Base-by-base conservation (phyloP, 2,888 invertebrate genomes). In the Nomada lathburiana region DNA sequence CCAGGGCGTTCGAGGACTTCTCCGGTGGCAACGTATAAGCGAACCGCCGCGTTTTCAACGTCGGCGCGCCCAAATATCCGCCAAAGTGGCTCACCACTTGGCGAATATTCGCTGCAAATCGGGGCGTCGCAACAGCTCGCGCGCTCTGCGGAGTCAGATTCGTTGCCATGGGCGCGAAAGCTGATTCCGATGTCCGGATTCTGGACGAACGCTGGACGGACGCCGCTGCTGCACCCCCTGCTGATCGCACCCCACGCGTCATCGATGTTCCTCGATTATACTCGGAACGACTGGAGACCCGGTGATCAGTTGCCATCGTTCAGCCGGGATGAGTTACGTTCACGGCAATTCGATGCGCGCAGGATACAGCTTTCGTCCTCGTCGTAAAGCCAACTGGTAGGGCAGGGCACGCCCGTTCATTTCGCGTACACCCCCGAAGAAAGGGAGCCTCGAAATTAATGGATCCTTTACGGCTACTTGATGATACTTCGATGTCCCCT, bases 131-230 rank as follows among this genome's bases (percentile, higher is more conserved):
- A 3, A 3, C 47, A 13, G 16, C 13, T 60, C 62, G 26, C 57
- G 42, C 60, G 70, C 79, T 80, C 77, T 47, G 72, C 69, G 80
- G 80, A 88, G 88, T 83, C 82, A 82, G 82, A 88, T 88, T 88
- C 84, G 87, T 88, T 80, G 84, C 65, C 78, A 69, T 67, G 77
- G 86, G 75, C 81, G 84, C 88, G 88, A 87, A 13, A 16, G 87
- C 88, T 83, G 87, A 88, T 87, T 88, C 81, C 74, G 72, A 26
- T 53, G 82, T 75, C 73, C 70, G 70, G 26, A 55, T 57, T 73
- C 73, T 68, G 72, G 26, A 52, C 60, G 65, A 68, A 55, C 47
- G 67, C 59, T 16, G 26, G 16, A 7, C 2, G 9, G 11, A 44
- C 53, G 63, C 63, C 23, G 26, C 53, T 53, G 11, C 18, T 18